Base-by-base conservation (phyloP, 2,888 invertebrate genomes). In the Drosophila peninsularis region DNA sequence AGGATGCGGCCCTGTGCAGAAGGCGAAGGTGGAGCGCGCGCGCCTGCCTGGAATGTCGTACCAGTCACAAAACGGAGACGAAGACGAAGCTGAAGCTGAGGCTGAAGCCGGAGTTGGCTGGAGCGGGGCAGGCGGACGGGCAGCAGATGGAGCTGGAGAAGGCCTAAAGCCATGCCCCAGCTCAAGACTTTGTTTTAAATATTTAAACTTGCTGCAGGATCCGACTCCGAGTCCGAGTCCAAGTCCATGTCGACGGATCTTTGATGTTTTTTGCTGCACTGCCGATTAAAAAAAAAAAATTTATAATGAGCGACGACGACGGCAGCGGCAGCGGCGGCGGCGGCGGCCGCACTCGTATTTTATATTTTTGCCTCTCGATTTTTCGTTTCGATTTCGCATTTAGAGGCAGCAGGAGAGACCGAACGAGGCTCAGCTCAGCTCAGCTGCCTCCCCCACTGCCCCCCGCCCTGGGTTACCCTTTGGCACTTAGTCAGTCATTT, bases 401-500 rank as follows among this genome's bases (percentile, higher is more conserved):
- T 85, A 66, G 70, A 41, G 44, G 49, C 47, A 41, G 14, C 57
- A 67, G 49, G 14, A 68, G 47, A 36, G 36, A 41, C 41, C 39
- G 41, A 52, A 34, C 37, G 52, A 17, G 36, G 36, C 52, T n/a
- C 49, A 13, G 14, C 32, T 19, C 17, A 32, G 34, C 32, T 36
- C 52, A 21, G 50, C 24, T 24, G 14, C 19, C 27, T 0, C 27
- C 17, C 17, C 11, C 11, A 17, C 2, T 3, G 17, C 1, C 30
- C 50, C 34, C 27, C 27, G 7, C 44, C 52, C 61, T 44, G 30
- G 41, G 37, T 53, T 47, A 74, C 79, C 75, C 77, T 71, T 83
- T 89, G 89, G 83, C 89, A 83, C 89, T 83, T 83, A 89, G 83
- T 83, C 89, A 83, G 83, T 89, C 83, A 83, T 83, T 83, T 83